A percentile compares a stretch with the other conserved stretches of the same genome.
Evolutionary conservation across 2,888 invertebrate genomes (phyloP).

Genomic region (Diaphora mendica): DNA sequence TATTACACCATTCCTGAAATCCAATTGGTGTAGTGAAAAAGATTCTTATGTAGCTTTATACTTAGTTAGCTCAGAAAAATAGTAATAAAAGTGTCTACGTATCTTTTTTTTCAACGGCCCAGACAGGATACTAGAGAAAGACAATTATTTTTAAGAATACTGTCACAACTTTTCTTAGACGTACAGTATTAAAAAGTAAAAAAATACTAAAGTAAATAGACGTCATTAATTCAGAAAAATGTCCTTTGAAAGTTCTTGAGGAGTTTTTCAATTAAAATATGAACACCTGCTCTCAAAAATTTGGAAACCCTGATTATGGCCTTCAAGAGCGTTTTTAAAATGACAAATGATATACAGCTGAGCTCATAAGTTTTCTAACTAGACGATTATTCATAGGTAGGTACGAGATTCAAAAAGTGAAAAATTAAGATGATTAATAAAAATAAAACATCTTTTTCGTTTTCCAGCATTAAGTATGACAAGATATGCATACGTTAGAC

Average conservation of each 20-base stretch:
- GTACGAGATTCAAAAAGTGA: neutral
- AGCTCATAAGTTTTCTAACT: neutral
- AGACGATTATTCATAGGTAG: neutral
- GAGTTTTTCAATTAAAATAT: constrained; percentile 1
- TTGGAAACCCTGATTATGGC: neutral
- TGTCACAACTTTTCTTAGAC: neutral
- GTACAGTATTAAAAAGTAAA: neutral
- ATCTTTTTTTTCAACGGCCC: neutral
- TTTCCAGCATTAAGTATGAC: neutral
- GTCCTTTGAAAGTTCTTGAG: neutral
- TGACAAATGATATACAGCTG: neutral
- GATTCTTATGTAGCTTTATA: too few species aligned
- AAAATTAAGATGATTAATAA: neutral
- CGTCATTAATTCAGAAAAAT: neutral
- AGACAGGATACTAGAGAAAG: neutral
- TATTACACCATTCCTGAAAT: too few species aligned
- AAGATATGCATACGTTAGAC: neutral
- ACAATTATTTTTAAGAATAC: neutral
- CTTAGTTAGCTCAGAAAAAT: neutral
- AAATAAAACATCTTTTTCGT: neutral
- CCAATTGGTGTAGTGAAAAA: too few species aligned
- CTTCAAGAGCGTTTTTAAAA: neutral
- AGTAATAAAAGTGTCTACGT: too few species aligned
- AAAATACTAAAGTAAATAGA: neutral
- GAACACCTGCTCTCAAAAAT: neutral